Evolutionary conservation across 2,113 vertebrate genomes (phyloP).

Genomic region (Prochilodus magdalenae): DNA sequence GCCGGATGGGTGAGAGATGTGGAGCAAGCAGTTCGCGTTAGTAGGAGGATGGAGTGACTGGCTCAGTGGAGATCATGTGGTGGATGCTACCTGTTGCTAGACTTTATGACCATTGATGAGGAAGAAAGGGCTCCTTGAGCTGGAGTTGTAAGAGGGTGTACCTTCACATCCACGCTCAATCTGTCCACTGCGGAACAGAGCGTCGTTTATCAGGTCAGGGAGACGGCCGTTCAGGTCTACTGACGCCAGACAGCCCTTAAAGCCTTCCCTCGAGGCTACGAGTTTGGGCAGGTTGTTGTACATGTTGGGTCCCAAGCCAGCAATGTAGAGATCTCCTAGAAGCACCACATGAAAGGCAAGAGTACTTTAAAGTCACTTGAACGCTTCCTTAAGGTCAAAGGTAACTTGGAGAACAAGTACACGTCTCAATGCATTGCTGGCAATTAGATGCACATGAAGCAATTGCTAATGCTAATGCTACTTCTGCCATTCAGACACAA

Average conservation of each 20-base stretch:
- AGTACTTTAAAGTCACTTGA: neutral
- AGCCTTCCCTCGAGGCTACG: constrained; percentile 95
- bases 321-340: constrained; percentile 95
- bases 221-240: constrained; percentile 97
- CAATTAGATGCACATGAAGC: too few relatives aligned
- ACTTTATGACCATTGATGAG: constrained; percentile 78
- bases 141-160: constrained; percentile 76
- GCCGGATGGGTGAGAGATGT: constrained; percentile 51
- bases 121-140: constrained; percentile 70
- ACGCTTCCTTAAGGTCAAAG: neutral
- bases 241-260: constrained; percentile 96
- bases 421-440: too few relatives aligned
- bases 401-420: too few relatives aligned
- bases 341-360: neutral
- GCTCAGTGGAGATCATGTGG: constrained; percentile 54
- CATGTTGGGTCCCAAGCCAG: constrained; percentile 93
- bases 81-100: constrained; percentile 72
- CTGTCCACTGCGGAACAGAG: constrained; percentile 94
- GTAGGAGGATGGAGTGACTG: constrained; percentile 61
- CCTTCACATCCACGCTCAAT: constrained; percentile 99
- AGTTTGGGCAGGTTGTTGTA: constrained; percentile 93
- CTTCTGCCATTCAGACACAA: too few relatives aligned
- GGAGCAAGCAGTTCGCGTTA: constrained; percentile 66
- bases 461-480: too few relatives aligned
- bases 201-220: constrained; percentile 93